A percentile compares a stretch with the other conserved stretches of the same genome.
These are phyloP conservation scores for Mellivora capensis DNA, from an alignment of 2,113 vertebrate species.

Conservation along the genomic window DNA sequence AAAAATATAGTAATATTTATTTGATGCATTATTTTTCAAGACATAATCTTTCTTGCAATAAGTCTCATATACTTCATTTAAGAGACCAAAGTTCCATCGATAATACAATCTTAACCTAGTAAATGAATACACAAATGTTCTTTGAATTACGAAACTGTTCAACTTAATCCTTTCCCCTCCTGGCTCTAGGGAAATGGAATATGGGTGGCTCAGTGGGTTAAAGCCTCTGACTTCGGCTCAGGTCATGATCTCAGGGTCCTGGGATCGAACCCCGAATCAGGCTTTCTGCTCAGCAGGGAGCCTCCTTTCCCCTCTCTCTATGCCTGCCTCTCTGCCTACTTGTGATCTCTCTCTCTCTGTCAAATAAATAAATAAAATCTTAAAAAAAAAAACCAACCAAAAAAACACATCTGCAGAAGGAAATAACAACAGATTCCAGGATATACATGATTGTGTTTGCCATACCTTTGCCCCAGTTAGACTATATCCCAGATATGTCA, in stretches of 20 bases:
- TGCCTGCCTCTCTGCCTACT: too few relatives aligned
- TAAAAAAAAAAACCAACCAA: too few relatives aligned
- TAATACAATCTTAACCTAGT: not conserved
- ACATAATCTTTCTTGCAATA: not conserved
- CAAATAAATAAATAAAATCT: too few relatives aligned
- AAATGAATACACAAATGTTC: not conserved
- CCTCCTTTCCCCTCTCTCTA: too few relatives aligned
- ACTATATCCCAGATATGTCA: not conserved
- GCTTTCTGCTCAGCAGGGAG: too few relatives aligned
- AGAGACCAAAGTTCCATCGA: not conserved
- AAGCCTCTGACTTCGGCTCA: too few relatives aligned
- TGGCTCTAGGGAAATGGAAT: accelerated
- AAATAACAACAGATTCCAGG: not conserved
- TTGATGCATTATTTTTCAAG: not conserved
- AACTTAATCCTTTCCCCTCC: accelerated
- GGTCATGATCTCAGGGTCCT: too few relatives aligned
- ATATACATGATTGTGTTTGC: not conserved
- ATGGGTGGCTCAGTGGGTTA: not conserved
- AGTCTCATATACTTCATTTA: not conserved
- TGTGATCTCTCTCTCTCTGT: too few relatives aligned
- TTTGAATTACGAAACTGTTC: not conserved
- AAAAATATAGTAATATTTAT: not conserved
- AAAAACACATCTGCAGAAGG: not conserved
- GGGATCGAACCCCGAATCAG: too few relatives aligned
- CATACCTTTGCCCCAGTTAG: not conserved